phyloP scores from a whole-genome alignment of 2,113 vertebrate genomes.

The Helogale parvula region DNA sequence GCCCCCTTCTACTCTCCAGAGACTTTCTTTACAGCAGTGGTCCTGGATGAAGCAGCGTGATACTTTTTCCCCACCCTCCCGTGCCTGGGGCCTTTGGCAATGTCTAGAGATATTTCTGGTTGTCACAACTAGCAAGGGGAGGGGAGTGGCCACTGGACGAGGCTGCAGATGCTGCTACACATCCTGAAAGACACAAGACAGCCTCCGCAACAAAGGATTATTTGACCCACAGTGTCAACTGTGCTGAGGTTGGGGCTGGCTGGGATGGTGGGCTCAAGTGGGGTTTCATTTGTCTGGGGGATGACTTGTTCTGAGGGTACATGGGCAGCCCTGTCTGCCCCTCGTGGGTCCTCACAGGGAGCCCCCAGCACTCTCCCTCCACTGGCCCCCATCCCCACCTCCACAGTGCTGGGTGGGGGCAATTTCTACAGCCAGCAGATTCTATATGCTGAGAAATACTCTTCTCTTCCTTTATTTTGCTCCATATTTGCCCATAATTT shows the following conservation, averaged over 20 bases:
- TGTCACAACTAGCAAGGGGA: not conserved
- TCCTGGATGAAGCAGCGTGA: not conserved
- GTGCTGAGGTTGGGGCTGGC: not conserved
- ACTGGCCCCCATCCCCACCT: rapidly evolving
- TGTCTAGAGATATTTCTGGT: not conserved
- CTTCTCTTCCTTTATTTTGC: not conserved
- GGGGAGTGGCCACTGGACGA: not conserved
- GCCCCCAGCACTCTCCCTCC: not conserved
- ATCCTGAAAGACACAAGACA: not conserved
- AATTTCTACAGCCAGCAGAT: not conserved
- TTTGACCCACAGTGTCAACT: not conserved
- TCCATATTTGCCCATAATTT: not conserved
- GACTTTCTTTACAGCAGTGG: not conserved
- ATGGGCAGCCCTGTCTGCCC: not conserved
- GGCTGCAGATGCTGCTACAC: not conserved
- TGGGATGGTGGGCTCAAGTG: not conserved
- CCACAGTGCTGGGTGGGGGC: rapidly evolving
- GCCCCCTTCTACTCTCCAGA: not conserved
- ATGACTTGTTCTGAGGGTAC: not conserved
- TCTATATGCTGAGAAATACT: not conserved
- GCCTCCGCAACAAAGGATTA: not conserved
- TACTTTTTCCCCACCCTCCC: too few species aligned
- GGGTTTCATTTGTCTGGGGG: not conserved
- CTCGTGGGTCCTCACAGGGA: not conserved
- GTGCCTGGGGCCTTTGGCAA: not conserved